phyloP scores from a whole-genome alignment of 2,113 vertebrate species.

The Hippocampus abdominalis region DNA sequence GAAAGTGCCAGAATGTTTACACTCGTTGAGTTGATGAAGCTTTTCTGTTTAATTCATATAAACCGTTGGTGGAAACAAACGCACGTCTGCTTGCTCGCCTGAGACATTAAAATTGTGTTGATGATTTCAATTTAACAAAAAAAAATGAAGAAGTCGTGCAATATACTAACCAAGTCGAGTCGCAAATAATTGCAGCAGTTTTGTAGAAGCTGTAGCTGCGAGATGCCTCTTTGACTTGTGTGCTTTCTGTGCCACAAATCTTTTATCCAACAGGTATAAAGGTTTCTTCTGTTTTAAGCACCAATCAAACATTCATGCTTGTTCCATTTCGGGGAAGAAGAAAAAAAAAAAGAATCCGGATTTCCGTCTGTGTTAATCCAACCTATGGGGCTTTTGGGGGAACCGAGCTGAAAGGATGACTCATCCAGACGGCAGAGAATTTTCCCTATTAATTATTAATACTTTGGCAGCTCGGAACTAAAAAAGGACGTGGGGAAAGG shows the following conservation, averaged over 20 bases:
- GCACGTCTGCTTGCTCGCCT: too few species aligned
- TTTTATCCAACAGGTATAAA: slow-evolving; percentile 7
- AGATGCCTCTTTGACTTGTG: not conserved
- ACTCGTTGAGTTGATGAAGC: too few species aligned
- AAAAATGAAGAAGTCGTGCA: not conserved
- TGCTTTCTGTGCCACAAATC: not conserved
- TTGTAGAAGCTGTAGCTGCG: not conserved
- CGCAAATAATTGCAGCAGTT: not conserved
- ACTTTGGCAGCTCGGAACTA: slow-evolving; percentile 55
- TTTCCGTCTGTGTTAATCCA: slow-evolving; percentile 46
- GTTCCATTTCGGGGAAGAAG: slow-evolving; percentile 41
- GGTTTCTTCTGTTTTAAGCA: slow-evolving; percentile 24
- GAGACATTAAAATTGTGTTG: too few species aligned
- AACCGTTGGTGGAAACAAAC: too few species aligned
- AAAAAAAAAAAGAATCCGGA: slow-evolving; percentile 30
- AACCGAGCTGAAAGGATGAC: slow-evolving; percentile 56
- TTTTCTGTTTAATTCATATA: too few species aligned
- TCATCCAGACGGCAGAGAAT: slow-evolving; percentile 59
- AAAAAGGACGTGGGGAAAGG: slow-evolving; percentile 29
- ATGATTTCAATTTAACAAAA: too few species aligned
- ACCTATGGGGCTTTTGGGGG: slow-evolving; percentile 53
- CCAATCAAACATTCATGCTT: slow-evolving; percentile 47
- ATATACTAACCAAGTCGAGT: not conserved
- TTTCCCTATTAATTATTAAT: slow-evolving; percentile 64
- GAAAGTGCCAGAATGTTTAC: slow-evolving; percentile 12